Evolutionary conservation across 2,888 invertebrate species (phyloP).

Genomic region (Molorchus minor): DNA sequence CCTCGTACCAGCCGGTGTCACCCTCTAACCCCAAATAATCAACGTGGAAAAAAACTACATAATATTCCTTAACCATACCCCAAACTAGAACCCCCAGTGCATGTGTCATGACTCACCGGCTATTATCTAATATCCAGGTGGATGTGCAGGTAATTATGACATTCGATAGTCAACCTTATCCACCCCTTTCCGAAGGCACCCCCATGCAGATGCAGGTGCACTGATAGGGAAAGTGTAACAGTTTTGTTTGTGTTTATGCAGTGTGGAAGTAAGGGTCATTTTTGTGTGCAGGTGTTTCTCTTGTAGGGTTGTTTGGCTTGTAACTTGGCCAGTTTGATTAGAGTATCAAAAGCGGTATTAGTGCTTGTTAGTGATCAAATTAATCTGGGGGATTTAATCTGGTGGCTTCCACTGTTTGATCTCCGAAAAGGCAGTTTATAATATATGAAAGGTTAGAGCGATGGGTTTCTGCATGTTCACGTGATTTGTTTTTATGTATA

Average conservation of each 20-base stretch:
- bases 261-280: conserved; percentile 41
- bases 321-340: conserved; percentile 31
- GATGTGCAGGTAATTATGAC: conserved; percentile 48
- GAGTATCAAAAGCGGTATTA: conserved; percentile 34
- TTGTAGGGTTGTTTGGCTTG: conserved; percentile 31
- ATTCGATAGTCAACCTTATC: conserved; percentile 32
- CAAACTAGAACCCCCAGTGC: conserved; percentile 30
- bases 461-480: conserved; percentile 4
- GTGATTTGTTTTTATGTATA: background rate
- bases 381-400: conserved; percentile 31
- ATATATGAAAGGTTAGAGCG: conserved; percentile 37
- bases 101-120: conserved; percentile 45
- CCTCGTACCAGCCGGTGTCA: conserved; percentile 52
- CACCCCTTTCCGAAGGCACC: conserved; percentile 8
- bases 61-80: conserved; percentile 47
- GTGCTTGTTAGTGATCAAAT: conserved; percentile 24
- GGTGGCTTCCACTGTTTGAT: conserved; percentile 29
- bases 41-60: conserved; percentile 21
- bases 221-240: conserved; percentile 33
- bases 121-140: conserved; percentile 58
- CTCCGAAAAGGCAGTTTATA: too few relatives aligned
- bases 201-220: conserved; percentile 47
- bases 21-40: conserved; percentile 45
- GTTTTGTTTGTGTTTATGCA: conserved; percentile 45
- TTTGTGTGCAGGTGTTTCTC: conserved; percentile 19